Evolutionary conservation across 1,140 invertebrate genomes (phyloP).

Genomic region (Pachyrhynchus sulphureomaculatus): DNA sequence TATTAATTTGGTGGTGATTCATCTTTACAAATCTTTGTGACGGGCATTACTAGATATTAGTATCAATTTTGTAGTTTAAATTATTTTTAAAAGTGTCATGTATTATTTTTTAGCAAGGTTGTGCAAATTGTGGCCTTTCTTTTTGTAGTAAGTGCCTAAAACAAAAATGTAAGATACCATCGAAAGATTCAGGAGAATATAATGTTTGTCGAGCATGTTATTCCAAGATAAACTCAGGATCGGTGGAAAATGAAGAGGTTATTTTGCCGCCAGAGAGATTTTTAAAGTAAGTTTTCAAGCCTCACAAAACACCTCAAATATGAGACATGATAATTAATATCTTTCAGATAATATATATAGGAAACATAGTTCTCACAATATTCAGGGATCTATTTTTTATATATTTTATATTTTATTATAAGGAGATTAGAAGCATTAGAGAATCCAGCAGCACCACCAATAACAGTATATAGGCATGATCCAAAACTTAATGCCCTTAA

Average conservation of each 20-base stretch:
- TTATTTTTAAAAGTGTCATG: background rate
- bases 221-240: conserved; percentile 36
- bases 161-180: conserved; percentile 48
- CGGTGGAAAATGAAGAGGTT: conserved; percentile 23
- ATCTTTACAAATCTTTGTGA: background rate
- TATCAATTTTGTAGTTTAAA: background rate
- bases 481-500: conserved; percentile 50
- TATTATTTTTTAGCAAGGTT: conserved; percentile 57
- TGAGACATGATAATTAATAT: too few relatives aligned
- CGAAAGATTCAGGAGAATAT: conserved; percentile 50
- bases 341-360: too few relatives aligned
- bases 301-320: too few relatives aligned
- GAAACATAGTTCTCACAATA: background rate
- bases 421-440: conserved; percentile 52
- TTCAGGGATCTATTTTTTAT: background rate
- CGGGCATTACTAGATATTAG: background rate
- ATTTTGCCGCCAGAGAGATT: conserved; percentile 55
- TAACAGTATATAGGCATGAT: conserved; percentile 54
- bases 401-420: conserved; percentile 18
- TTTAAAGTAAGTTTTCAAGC: conserved; percentile 52
- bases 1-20: background rate
- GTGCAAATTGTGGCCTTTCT: conserved; percentile 63
- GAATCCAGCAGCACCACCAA: conserved; percentile 52
- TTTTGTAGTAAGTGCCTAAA: conserved; percentile 65
- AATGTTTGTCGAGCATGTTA: conserved; percentile 53